Base-by-base conservation (phyloP, 2,888 invertebrate genomes). In the Acanthosepion pharaonis region DNA sequence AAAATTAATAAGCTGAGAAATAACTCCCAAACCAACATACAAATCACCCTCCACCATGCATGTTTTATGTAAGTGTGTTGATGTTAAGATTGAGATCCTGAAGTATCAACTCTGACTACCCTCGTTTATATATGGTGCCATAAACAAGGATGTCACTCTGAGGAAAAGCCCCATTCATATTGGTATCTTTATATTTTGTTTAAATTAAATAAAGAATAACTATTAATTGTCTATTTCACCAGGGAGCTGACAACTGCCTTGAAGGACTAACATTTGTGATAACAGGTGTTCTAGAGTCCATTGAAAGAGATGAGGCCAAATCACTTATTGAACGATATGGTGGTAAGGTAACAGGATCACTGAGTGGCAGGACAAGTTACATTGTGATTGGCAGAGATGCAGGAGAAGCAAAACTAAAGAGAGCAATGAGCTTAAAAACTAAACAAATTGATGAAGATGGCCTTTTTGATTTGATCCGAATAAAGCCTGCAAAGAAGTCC, bases 241-340 rank as follows among this genome's bases (percentile, higher is more conserved):
- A 97, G 97, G 97, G 97, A 91, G 97, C 95, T 59, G 97, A 97
- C 59, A 97, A 97, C 95, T 97, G 97, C 95, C 95, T 98, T 91
- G 97, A 97, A 95, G 97, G 97, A 49, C 94, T 97, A 95, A 97
- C 97, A 11, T 97, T 98, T 96, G 97, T 98, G 28, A 96, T 99
- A 94, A 99, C 99, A 91, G 99, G 99, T 64, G 98, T 99, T 3
- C 97, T 99, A 93, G 99, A 99, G 96, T 99, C 99, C 0, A 98
- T 99, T 96, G 99, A 99, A 96, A 98, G 98, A 28, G 98, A 99
- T 11, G 99, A 99, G 96, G 98, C 98, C 9, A 98, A 98, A 78
- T 98, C 98, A 1, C 98, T 99, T 15, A 98, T 99, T 28, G 98
- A 98, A 95, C 98, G 98, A 96, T 98, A 98, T 97, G 99, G 99